Base-by-base conservation (phyloP, 2,797 vertebrate species). In the Ctenopoma multispine region DNA sequence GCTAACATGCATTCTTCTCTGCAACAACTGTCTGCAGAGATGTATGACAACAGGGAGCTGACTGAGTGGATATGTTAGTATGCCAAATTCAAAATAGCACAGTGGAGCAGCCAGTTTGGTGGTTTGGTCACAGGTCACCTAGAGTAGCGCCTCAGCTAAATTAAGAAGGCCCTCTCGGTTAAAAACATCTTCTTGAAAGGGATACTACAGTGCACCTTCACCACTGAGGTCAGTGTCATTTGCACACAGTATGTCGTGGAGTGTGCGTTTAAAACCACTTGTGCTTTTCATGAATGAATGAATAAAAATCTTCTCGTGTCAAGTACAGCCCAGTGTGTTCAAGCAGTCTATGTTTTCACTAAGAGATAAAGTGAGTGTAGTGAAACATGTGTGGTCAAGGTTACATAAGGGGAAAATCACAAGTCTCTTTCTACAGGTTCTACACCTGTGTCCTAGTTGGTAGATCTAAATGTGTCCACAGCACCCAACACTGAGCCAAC, bases 361-460 rank as follows among this genome's bases (percentile, higher is more conserved):
- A 4, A 40, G 43, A 54, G 44, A 71, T 20, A 60, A 21, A 65
- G 40, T 11, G 69, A 49, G 59, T 56, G 41, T 55, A 21, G 69
- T 55, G 10, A 60, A 18, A 70, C 58, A 41, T 15, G 44, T 75
- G 47, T 54, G 58, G 64, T 72, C 71, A 84, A 87, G 77, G 82
- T 88, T 77, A 77, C 34, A 58, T 7, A 34, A 51, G 63, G 57
- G 31, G 50, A 2, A 53, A 49, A 53, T 17, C 63, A 63, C 38
- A 44, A 18, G 31, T 69, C 69, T 73, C 27, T 64, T 75, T 73
- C 49, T 69, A 65, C 36, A 48, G 23, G 7, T 6, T 1, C 36
- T 56, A 65, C 75, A 80, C 75, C 68, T 78, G 83, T 85, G 85
- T 79, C 76, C 87, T 87, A 73, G 69, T 82, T 86, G 75, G 69